Evolutionary conservation across 2,113 vertebrate genomes (phyloP).

Genomic region (Anguilla japonica): DNA sequence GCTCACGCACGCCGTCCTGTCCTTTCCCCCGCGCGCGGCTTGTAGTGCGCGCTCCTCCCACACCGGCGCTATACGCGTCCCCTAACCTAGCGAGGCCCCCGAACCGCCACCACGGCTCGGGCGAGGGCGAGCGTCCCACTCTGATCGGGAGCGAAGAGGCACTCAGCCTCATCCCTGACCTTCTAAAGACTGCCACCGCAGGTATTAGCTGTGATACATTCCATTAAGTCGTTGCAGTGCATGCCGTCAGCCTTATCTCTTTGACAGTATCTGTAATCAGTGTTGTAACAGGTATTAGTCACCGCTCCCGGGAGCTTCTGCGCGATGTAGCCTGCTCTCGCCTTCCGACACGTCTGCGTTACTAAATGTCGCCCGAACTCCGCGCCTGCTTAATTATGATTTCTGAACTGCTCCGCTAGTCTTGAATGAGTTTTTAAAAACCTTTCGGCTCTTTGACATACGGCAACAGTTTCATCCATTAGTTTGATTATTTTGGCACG

Average conservation of each 20-base stretch:
- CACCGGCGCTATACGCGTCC: not conserved
- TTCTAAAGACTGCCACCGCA: not conserved
- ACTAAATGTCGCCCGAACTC: not conserved
- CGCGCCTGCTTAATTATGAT: not conserved
- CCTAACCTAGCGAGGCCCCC: no score
- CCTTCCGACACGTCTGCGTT: not conserved
- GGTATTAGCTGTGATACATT: not conserved
- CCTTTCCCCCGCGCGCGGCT: no score
- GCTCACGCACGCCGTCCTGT: no score
- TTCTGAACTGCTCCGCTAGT: not conserved
- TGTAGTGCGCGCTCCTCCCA: not conserved
- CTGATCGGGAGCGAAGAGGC: not conserved
- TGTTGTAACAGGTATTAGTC: not conserved
- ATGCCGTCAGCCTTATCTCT: not conserved
- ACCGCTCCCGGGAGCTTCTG: not conserved
- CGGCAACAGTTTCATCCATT: conserved; percentile 29
- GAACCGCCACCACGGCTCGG: no score
- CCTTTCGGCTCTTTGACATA: conserved; percentile 14
- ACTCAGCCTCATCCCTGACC: not conserved
- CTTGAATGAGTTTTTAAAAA: conserved; percentile 4
- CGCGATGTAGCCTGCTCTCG: not conserved
- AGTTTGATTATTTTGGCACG: conserved; percentile 10
- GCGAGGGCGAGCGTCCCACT: not conserved
- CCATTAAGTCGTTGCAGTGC: not conserved
- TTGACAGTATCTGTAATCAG: not conserved